Conservation (phyloP, 2,113 vertebrate species). For the Microcebus griseorufus region DNA sequence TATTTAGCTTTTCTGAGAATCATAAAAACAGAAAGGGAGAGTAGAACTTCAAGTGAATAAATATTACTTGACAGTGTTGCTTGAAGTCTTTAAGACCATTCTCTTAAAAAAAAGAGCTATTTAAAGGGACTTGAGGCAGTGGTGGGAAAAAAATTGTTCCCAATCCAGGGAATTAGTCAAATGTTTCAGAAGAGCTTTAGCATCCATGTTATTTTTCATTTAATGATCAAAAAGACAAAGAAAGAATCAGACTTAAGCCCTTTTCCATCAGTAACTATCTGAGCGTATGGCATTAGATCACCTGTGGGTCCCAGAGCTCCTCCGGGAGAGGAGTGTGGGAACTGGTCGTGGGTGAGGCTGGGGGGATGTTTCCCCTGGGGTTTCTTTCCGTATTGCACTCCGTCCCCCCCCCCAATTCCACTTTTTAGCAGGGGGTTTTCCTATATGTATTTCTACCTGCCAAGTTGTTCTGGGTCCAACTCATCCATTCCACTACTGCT, state of each 20-base stretch:
- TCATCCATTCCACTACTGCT: background rate
- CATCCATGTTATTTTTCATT: background rate
- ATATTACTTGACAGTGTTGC: constrained; percentile 23
- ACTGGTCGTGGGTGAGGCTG: no score
- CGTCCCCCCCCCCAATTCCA: background rate
- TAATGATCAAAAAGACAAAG: constrained; percentile 15
- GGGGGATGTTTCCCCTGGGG: background rate
- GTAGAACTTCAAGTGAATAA: constrained; percentile 33
- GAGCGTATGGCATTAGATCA: background rate
- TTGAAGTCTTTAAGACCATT: constrained; percentile 32
- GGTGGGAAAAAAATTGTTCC: background rate
- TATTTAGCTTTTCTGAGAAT: constrained; percentile 48
- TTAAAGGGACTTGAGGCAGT: background rate
- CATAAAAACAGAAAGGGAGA: constrained; percentile 46
- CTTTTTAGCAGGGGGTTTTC: background rate
- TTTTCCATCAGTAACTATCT: background rate
- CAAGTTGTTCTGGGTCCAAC: background rate
- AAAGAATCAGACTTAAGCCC: background rate
- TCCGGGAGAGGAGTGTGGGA: background rate
- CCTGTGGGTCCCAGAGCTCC: background rate
- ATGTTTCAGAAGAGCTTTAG: background rate
- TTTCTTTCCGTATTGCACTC: background rate
- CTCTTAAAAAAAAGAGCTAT: background rate
- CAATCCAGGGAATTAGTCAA: background rate
- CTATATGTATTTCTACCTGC: background rate